A percentile compares a stretch with the other conserved stretches of the same genome.
These are phyloP conservation scores for Capitulum mitella DNA, from an alignment of 2,888 invertebrate genomes.

Conservation along the genomic window DNA sequence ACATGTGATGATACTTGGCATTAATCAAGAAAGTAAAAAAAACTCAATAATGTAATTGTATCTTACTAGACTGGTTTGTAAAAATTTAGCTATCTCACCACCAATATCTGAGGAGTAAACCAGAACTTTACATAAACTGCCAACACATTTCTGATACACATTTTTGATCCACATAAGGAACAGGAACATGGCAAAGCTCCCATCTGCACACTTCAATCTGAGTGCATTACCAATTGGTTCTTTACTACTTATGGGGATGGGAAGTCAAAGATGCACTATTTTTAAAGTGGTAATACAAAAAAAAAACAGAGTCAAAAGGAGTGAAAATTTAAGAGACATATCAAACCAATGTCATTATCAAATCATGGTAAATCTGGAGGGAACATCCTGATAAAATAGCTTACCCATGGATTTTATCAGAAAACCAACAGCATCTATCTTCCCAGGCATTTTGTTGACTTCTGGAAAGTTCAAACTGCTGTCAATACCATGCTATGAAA, in stretches of 20 bases:
- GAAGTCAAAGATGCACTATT: background rate
- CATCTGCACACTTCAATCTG: background rate
- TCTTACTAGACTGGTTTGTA: no score
- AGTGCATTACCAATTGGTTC: background rate
- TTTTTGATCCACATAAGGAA: background rate
- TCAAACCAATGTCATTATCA: background rate
- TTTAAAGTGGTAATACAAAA: background rate
- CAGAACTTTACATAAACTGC: no score
- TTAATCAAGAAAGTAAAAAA: no score
- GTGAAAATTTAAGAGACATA: background rate
- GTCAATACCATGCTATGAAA: no score
- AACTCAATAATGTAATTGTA: no score
- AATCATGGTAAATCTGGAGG: background rate
- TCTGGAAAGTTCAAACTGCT: no score
- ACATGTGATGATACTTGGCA: no score
- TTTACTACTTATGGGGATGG: background rate
- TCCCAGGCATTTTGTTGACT: constrained; percentile 8
- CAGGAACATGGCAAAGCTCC: no score
- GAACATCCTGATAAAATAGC: background rate
- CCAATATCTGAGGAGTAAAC: no score
- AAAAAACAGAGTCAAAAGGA: background rate
- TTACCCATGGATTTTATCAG: constrained; percentile 21
- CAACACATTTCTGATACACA: no score
- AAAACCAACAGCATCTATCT: constrained; percentile 18
- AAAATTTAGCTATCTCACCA: no score